Percentiles rank a stretch among this genome's conserved stretches.
Evolutionary conservation across 2,113 vertebrate genomes (phyloP).

Genomic region (Gnathonemus echidnorhynchus): DNA sequence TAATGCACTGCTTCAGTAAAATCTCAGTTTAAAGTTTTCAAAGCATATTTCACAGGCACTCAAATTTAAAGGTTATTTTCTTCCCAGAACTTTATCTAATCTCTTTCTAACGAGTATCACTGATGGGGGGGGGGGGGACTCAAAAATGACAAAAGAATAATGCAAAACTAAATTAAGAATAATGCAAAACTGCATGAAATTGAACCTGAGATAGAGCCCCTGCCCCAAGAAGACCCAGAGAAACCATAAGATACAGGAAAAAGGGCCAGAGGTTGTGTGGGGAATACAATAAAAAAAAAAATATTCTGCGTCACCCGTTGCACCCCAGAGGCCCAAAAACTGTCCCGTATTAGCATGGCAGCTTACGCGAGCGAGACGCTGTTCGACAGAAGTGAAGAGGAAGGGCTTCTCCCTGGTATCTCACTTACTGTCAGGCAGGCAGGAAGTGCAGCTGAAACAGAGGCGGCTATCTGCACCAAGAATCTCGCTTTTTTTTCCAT

Average conservation of each 20-base stretch:
- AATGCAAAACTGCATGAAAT: neutral
- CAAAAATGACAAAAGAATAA: neutral
- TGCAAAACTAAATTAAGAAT: neutral
- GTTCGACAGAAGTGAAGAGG: constrained; percentile 13
- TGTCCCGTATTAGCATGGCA: neutral
- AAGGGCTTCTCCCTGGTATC: constrained; percentile 48
- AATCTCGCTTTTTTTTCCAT: constrained; percentile 60
- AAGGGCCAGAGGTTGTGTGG: neutral
- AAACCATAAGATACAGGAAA: neutral
- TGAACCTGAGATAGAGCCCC: neutral
- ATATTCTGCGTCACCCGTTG: neutral
- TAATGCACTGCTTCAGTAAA: neutral
- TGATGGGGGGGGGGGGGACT: neutral
- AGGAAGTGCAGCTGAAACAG: constrained; percentile 64
- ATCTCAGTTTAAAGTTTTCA: neutral
- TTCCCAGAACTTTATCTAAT: neutral
- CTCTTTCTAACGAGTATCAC: neutral
- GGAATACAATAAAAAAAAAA: neutral
- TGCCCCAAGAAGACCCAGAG: neutral
- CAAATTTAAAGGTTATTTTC: neutral
- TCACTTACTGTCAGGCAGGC: constrained; percentile 43
- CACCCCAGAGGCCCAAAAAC: too few species aligned
- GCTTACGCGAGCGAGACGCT: neutral
- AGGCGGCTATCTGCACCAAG: constrained; percentile 61
- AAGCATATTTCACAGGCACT: neutral